Evolutionary conservation across 2,797 vertebrate genomes (phyloP).

Genomic region (Sebastiscus tertius): DNA sequence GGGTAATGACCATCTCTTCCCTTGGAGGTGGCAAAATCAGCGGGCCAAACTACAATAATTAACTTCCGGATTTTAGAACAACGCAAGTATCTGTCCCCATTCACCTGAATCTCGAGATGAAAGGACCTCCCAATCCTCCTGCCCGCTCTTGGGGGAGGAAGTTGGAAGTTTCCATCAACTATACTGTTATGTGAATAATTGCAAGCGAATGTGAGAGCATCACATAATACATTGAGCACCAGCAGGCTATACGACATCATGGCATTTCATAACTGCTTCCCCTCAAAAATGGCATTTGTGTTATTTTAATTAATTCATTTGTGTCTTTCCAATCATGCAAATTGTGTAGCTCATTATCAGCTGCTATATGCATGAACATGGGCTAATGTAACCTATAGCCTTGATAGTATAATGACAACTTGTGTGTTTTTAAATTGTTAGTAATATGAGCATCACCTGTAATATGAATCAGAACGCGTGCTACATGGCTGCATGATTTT

Average conservation of each 20-base stretch:
- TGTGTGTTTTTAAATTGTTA: neutral
- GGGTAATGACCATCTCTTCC: no score
- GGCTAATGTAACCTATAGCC: neutral
- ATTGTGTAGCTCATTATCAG: neutral
- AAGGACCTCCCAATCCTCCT: neutral
- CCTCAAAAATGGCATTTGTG: neutral
- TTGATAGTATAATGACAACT: neutral
- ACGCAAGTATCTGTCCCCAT: neutral
- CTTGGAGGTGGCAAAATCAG: neutral
- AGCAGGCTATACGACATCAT: neutral
- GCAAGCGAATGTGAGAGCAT: slow-evolving; percentile 1
- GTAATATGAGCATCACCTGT: neutral
- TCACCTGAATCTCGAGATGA: neutral
- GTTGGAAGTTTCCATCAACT: neutral
- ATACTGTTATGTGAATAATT: neutral
- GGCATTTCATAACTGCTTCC: neutral
- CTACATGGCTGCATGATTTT: neutral
- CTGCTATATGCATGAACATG: neutral
- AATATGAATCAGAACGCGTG: neutral
- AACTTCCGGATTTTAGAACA: neutral
- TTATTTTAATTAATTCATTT: neutral
- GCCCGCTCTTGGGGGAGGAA: neutral
- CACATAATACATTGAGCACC: neutral
- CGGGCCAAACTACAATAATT: neutral
- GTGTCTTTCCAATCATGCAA: neutral